Conservation (phyloP, 2,797 vertebrate genomes). For the Periophthalmus magnuspinnatus region DNA sequence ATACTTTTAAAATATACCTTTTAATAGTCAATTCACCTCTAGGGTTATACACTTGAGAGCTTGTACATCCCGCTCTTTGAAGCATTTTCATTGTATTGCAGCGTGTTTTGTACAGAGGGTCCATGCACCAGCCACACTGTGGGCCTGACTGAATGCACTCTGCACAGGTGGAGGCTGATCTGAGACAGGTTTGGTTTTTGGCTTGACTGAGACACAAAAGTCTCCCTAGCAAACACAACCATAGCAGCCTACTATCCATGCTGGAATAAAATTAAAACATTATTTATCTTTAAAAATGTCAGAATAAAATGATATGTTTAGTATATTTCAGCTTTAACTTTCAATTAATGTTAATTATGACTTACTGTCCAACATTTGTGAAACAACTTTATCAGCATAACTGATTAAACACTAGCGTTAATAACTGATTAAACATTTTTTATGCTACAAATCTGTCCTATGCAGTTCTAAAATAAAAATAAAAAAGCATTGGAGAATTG, state of each 20-base stretch:
- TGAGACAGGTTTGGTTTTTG: constrained; percentile 26
- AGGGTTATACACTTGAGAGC: constrained; percentile 41
- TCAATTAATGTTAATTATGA: no score
- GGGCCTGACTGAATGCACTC: constrained; percentile 52
- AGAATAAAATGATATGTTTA: no score
- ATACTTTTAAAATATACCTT: constrained; percentile 26
- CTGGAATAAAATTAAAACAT: constrained; percentile 23
- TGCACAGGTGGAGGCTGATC: constrained; percentile 31
- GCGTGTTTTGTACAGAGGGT: not conserved
- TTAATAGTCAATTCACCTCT: constrained; percentile 18
- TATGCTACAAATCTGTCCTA: no score
- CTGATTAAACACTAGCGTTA: no score
- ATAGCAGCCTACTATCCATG: constrained; percentile 45
- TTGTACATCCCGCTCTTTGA: constrained; percentile 21
- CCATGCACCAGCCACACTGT: constrained; percentile 56
- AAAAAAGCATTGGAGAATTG: not conserved
- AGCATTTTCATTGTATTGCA: constrained; percentile 35
- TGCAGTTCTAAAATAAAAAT: not conserved
- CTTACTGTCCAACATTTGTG: no score
- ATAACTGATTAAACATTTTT: no score
- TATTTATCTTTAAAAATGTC: not conserved
- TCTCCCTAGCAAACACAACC: constrained; percentile 43
- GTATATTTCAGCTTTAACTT: no score
- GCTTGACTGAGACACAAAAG: constrained; percentile 18
- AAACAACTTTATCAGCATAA: no score